Conservation (phyloP, 2,797 vertebrate genomes). For the Galago senegalensis region DNA sequence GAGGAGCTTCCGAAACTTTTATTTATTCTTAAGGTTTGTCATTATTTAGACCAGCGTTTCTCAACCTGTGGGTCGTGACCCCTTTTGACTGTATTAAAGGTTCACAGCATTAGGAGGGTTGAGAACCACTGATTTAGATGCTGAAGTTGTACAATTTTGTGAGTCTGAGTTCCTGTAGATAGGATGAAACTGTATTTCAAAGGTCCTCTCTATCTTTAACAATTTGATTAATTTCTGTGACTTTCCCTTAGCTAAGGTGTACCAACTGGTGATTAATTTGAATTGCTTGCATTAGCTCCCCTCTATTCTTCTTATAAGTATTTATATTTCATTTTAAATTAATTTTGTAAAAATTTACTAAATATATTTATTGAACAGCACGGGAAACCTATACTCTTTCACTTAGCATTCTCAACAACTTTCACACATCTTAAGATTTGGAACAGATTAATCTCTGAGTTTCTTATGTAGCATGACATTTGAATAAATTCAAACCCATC, state of each 20-base stretch:
- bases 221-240: conserved; percentile 13
- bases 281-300: neutral
- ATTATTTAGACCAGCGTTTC: no score
- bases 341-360: neutral
- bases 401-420: conserved; percentile 14
- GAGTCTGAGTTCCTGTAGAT: conserved; percentile 14
- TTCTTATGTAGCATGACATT: neutral
- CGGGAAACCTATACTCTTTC: neutral
- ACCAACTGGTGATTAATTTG: neutral
- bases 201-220: neutral
- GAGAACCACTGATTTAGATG: neutral
- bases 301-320: neutral
- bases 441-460: conserved; percentile 4
- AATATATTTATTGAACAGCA: conserved; percentile 13
- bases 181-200: neutral
- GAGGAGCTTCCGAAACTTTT: conserved; percentile 2
- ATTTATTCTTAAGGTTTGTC: neutral
- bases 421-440: conserved; percentile 29
- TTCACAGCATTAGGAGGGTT: no score
- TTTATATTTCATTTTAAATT: neutral
- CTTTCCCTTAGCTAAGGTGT: neutral
- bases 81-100: no score
- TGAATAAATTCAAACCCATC: conserved; percentile 37
- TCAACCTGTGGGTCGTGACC: no score
- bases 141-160: neutral